Evolutionary conservation across 2,888 invertebrate species (phyloP).

Genomic region (Muscina levida): DNA sequence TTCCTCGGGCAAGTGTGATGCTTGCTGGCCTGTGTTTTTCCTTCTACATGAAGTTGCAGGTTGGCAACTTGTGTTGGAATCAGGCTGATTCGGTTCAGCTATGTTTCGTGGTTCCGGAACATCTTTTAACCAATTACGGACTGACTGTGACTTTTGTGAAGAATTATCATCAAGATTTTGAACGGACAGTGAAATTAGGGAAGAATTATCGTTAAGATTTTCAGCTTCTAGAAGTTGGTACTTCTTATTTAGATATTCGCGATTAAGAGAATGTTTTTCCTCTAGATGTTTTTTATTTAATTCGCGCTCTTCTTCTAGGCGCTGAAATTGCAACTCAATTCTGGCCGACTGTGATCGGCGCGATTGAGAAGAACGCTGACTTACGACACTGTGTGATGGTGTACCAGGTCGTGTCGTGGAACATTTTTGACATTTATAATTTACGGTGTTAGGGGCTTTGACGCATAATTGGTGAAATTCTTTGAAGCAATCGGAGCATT

Average conservation of each 20-base stretch:
- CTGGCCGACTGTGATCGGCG: conserved; percentile 22
- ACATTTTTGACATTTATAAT: conserved; percentile 10
- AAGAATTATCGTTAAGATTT: conserved; percentile 18
- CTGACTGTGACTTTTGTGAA: conserved; percentile 28
- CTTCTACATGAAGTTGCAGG: neutral
- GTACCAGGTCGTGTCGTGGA: conserved; percentile 25
- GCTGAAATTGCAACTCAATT: conserved; percentile 29
- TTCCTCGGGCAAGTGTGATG: neutral
- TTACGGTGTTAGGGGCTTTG: neutral
- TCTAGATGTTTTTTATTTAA: conserved; percentile 24
- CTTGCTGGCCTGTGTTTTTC: neutral
- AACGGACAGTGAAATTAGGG: conserved; percentile 32
- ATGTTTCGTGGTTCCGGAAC: neutral
- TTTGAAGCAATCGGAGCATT: neutral
- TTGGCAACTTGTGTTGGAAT: neutral
- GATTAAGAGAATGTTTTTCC: conserved; percentile 36
- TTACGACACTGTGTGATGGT: neutral
- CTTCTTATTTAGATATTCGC: conserved; percentile 35
- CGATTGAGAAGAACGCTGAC: conserved; percentile 9
- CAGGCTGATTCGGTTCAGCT: neutral
- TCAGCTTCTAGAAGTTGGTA: conserved; percentile 46
- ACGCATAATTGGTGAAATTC: neutral
- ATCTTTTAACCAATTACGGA: conserved; percentile 25
- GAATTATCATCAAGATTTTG: conserved; percentile 26
- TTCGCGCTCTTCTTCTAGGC: conserved; percentile 34